Evolutionary conservation across 2,797 vertebrate species (phyloP).

Genomic region (Enteromius viviparus): DNA sequence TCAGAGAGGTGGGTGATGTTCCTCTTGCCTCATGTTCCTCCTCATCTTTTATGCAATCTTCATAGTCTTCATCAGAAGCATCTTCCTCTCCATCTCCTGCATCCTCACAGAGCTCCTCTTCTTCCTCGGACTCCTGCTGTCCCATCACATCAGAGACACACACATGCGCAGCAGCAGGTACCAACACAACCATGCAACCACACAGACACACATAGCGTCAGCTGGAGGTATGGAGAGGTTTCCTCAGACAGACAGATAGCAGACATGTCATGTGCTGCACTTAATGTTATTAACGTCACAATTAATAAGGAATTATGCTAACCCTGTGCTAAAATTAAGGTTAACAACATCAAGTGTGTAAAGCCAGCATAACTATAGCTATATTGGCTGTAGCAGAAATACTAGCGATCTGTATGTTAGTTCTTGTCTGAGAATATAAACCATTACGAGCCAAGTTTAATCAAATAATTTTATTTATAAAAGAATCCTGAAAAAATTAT

Average conservation of each 20-base stretch:
- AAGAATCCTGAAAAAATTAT: not conserved
- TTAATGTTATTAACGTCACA: not conserved
- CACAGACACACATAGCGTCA: slow-evolving; percentile 4
- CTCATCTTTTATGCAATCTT: slow-evolving; percentile 19
- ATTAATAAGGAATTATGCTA: not conserved
- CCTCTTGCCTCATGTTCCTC: not conserved
- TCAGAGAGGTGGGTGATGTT: slow-evolving; percentile 67
- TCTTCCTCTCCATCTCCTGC: slow-evolving; percentile 40
- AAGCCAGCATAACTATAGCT: slow-evolving; percentile 15
- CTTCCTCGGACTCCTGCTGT: slow-evolving; percentile 55
- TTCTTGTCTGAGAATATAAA: not conserved
- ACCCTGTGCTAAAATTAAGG: not conserved
- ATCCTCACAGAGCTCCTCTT: slow-evolving; percentile 50
- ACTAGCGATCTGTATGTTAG: not conserved
- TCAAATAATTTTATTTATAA: not conserved
- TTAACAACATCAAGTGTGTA: not conserved
- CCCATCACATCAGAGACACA: slow-evolving; percentile 56
- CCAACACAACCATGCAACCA: slow-evolving; percentile 15
- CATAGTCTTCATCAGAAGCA: slow-evolving; percentile 27
- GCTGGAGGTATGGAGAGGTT: too few species aligned
- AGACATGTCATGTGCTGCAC: not conserved
- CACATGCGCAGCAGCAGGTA: slow-evolving; percentile 26
- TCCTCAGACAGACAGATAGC: not conserved
- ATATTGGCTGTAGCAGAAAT: not conserved
- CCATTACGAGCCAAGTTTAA: not conserved